Evolutionary conservation across 2,888 invertebrate genomes (phyloP).

Genomic region (Trissonchulus latispiculum): DNA sequence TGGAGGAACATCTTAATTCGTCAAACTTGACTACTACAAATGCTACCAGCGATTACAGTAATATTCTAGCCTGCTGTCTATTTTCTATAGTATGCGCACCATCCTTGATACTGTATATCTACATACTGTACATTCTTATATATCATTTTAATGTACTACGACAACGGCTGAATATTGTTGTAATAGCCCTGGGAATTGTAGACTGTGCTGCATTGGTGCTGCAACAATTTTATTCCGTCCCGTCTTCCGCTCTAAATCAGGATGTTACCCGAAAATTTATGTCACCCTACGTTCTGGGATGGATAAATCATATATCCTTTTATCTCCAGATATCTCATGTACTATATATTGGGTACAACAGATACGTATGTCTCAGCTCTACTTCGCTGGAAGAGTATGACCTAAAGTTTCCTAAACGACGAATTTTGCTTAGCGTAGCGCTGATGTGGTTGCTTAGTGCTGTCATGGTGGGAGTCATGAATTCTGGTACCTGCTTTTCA

Average conservation of each 20-base stretch:
- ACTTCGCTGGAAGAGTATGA: neutral
- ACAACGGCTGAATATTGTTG: neutral
- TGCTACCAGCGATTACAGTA: no score
- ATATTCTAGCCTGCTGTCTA: no score
- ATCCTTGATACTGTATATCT: neutral
- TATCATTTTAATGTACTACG: neutral
- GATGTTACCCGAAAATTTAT: no score
- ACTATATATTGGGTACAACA: neutral
- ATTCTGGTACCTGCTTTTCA: neutral
- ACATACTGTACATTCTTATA: neutral
- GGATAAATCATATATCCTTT: neutral
- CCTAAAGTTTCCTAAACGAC: neutral
- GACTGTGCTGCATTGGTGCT: neutral
- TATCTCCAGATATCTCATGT: neutral
- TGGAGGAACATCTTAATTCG: no score
- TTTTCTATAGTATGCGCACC: no score
- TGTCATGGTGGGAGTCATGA: neutral
- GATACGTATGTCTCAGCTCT: neutral
- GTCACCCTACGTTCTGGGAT: neutral
- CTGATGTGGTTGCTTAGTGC: neutral
- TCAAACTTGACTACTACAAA: no score
- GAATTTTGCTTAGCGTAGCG: neutral
- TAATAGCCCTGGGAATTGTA: neutral
- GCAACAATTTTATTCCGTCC: neutral
- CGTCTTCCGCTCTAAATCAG: neutral